phyloP scores from a whole-genome alignment of 2,888 invertebrate species.

The Phorcus lineatus region DNA sequence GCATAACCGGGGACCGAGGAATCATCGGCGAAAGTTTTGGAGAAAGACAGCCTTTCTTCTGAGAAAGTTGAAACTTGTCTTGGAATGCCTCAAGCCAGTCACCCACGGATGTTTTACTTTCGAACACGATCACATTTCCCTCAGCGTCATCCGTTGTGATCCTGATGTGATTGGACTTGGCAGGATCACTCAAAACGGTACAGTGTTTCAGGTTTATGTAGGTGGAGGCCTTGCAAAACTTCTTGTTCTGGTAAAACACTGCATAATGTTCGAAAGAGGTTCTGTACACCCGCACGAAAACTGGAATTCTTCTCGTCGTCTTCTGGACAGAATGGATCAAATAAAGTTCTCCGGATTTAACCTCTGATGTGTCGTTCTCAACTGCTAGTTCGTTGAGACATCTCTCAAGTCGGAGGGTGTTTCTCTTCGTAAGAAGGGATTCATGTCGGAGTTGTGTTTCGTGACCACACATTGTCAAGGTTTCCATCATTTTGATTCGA shows the following conservation, averaged over 20 bases:
- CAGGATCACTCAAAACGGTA: slow-evolving; percentile 29
- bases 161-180: neutral
- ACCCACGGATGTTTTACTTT: neutral
- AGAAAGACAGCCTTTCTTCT: slow-evolving; percentile 29
- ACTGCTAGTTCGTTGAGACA: neutral
- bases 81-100: slow-evolving; percentile 32
- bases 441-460: neutral
- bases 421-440: neutral
- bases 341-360: slow-evolving; percentile 49
- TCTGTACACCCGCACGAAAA: slow-evolving; percentile 36
- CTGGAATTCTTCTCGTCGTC: slow-evolving; percentile 22
- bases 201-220: slow-evolving; percentile 57
- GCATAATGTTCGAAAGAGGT: slow-evolving; percentile 36
- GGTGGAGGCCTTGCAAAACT: slow-evolving; percentile 48
- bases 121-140: slow-evolving; percentile 31
- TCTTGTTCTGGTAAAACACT: slow-evolving; percentile 51
- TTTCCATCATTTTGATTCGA: no score
- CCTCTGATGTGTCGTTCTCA: slow-evolving; percentile 41
- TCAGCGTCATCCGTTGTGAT: slow-evolving; percentile 30
- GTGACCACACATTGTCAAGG: neutral
- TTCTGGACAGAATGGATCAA: slow-evolving; percentile 46
- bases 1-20: slow-evolving; percentile 38
- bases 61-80: neutral
- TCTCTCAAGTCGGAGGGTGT: neutral
- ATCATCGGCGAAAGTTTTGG: slow-evolving; percentile 37